Conservation (phyloP, 2,888 invertebrate genomes). For the Anagyrus pseudococci region DNA sequence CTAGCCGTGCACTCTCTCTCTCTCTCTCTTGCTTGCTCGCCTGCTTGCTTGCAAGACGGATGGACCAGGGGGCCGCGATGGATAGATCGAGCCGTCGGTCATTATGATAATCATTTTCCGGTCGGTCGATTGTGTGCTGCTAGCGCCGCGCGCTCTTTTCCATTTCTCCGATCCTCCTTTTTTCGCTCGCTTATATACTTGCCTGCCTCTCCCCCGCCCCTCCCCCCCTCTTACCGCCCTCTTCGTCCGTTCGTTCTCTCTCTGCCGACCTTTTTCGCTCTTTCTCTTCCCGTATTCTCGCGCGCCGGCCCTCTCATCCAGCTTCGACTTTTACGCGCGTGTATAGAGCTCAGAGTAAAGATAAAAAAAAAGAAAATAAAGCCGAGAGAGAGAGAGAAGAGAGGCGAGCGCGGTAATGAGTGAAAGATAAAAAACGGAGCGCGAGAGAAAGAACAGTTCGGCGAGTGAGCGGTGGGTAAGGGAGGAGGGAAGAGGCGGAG, state of each 20-base stretch:
- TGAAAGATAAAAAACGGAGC: not conserved
- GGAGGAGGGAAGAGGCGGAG: constrained; percentile 7
- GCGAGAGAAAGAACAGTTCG: too few species aligned
- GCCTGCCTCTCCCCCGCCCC: not conserved
- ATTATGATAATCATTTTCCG: constrained; percentile 57
- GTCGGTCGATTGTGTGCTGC: constrained; percentile 45
- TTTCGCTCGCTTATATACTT: too few species aligned
- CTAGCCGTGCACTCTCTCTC: constrained; percentile 4
- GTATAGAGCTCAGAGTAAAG: not conserved
- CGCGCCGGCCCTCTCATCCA: not conserved
- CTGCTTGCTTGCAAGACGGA: constrained; percentile 15
- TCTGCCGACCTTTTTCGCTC: not conserved
- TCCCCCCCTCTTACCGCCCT: not conserved
- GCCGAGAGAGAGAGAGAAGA: constrained; percentile 1
- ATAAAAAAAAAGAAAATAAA: not conserved
- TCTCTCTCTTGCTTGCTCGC: not conserved
- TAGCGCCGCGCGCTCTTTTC: constrained; percentile 36
- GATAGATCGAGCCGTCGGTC: constrained; percentile 42
- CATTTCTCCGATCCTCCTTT: too few species aligned
- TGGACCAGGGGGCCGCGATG: constrained; percentile 10
- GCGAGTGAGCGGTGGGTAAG: not conserved
- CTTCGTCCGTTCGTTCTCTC: not conserved
- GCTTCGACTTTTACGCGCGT: not conserved
- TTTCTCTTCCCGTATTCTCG: not conserved
- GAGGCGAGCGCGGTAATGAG: not conserved